Percentiles rank a stretch among this genome's conserved stretches.
Evolutionary conservation across 92 coral and sea anemone genomes (phyloP).

Genomic region (Umimayanthus kanabou): DNA sequence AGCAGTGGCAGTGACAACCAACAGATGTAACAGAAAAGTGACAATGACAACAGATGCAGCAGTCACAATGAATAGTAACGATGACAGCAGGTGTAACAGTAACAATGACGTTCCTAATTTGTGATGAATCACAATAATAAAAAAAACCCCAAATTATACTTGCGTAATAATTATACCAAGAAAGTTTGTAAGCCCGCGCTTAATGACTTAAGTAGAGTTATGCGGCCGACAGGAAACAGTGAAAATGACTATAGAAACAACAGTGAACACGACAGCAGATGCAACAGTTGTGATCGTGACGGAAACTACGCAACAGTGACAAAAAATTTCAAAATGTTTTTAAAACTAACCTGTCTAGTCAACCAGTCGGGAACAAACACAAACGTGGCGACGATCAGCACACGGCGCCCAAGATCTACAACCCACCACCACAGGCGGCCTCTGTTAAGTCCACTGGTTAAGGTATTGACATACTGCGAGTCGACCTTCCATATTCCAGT

Average conservation of each 20-base stretch:
- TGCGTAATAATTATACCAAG: too few relatives aligned
- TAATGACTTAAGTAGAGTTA: too few relatives aligned
- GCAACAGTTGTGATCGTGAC: neutral
- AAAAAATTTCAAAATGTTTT: neutral
- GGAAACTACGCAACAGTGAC: neutral
- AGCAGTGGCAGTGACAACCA: neutral
- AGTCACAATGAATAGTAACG: neutral
- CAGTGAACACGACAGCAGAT: neutral
- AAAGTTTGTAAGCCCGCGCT: too few relatives aligned
- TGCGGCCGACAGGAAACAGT: neutral
- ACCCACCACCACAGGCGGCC: conserved; percentile 97
- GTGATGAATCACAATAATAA: too few relatives aligned
- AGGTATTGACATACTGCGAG: conserved; percentile 89
- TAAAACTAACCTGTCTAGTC: conserved; percentile 77
- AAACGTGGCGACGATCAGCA: conserved; percentile 74
- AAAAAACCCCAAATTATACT: too few relatives aligned
- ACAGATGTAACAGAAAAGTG: neutral
- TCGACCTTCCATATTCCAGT: conserved; percentile 83
- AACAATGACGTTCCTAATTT: neutral
- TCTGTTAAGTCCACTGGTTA: conserved; percentile 78
- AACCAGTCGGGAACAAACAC: conserved; percentile 76
- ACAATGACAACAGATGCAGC: neutral
- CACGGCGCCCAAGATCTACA: conserved; percentile 84
- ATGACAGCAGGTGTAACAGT: neutral
- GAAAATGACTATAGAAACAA: neutral